Conservation (phyloP, 2,113 vertebrate genomes). For the Cyanistes caeruleus region DNA sequence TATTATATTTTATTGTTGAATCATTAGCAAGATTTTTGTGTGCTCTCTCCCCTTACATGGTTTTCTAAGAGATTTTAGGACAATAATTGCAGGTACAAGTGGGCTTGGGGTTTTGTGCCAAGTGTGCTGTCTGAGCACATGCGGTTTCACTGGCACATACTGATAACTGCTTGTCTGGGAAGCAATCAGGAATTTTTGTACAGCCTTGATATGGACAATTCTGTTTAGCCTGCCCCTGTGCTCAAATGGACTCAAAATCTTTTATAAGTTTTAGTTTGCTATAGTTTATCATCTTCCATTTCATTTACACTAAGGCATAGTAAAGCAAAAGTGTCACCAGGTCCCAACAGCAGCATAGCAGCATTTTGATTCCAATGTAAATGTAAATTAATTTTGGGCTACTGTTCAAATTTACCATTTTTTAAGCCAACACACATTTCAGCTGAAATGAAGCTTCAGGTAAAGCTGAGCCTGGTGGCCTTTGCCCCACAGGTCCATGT, state of each 20-base stretch:
- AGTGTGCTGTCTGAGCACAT: background rate
- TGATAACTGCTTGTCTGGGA: background rate
- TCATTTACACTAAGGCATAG: background rate
- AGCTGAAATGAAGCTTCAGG: background rate
- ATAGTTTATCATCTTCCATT: background rate
- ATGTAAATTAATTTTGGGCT: background rate
- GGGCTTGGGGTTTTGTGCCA: background rate
- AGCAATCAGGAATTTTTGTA: background rate
- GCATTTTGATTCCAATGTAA: background rate
- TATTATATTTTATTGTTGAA: background rate
- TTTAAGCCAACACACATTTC: background rate
- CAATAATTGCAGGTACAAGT: background rate
- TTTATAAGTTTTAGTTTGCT: background rate
- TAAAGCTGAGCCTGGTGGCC: background rate
- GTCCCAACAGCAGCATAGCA: background rate
- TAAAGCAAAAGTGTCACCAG: background rate
- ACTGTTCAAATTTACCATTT: background rate
- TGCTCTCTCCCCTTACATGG: background rate
- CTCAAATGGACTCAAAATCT: background rate
- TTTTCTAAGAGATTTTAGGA: background rate
- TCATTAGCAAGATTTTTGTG: background rate
- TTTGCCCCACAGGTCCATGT: fast-evolving
- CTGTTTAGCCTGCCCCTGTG: background rate
- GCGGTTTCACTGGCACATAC: background rate
- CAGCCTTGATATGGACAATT: background rate